Base-by-base conservation (phyloP, 2,797 vertebrate genomes). In the Sebastes hubbsi region DNA sequence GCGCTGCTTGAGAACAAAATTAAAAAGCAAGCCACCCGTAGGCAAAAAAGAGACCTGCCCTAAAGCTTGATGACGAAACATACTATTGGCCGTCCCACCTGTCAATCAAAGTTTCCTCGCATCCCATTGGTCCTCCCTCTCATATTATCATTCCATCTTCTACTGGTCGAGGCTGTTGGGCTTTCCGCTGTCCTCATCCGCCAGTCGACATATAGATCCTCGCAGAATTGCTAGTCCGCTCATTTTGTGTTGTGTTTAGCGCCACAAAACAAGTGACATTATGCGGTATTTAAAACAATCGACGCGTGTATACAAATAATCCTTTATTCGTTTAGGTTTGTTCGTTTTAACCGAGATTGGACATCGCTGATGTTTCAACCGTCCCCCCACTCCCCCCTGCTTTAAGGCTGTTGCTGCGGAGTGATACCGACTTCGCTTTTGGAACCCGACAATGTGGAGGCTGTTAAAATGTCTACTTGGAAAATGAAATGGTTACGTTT, bases 401-500 rank as follows among this genome's bases (percentile, higher is more conserved):
- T 42, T 42, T 42, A 42, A 42, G 91, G 89, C 86, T 86, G 94
- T 72, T 72, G 75, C 72, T 58, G 96, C 96, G 97, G 96, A 97
- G 87, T 89, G 94, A 97, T 97, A 92, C 66, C 49, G 20, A 72
- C n/a, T 62, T 72, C 42, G 22, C 55, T 87, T 42, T 42, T 42
- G 38, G 89, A 91, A 94, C 88, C 88, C 95, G 94, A 96, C 96
- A 93, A 95, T 96, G 95, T 96, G 95, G 94, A 96, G 94, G 95
- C 87, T 96, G 95, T 92, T 95, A 96, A 96, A 94, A 96, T 96
- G 96, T 96, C 96, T 95, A 94, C 96, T 95, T 92, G 90, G 94
- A 94, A 92, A 95, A 95, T 95, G 94, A 96, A 93, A 95, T 92
- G 90, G 87, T 94, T 90, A 90, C 87, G 93, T 85, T 94, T 94